phyloP scores from a whole-genome alignment of 92 coral and sea anemone species.

The Pocillopora grandis region DNA sequence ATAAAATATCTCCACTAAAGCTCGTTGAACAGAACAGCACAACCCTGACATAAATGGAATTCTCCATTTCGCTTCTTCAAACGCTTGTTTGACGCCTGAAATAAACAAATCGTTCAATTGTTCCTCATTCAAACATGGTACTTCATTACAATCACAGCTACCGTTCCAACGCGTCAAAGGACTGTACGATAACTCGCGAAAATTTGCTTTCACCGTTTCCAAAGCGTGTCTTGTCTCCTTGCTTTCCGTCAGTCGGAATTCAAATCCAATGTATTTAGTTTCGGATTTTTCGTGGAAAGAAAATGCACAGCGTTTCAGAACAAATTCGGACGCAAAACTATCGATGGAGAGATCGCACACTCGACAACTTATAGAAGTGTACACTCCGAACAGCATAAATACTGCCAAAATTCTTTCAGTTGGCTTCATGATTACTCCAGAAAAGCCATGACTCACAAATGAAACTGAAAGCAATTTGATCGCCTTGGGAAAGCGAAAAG shows the following conservation, averaged over 20 bases:
- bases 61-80: slow-evolving; percentile 5
- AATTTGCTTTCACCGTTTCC: slow-evolving; percentile 10
- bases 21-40: slow-evolving; percentile 26
- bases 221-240: slow-evolving; percentile 26
- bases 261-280: slow-evolving; percentile 34
- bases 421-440: slow-evolving; percentile 4
- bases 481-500: slow-evolving; percentile 7
- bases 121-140: slow-evolving; percentile 46
- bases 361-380: not conserved
- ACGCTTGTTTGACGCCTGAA: slow-evolving; percentile 15
- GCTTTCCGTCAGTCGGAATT: slow-evolving; percentile 24
- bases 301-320: slow-evolving; percentile 32
- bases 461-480: not conserved
- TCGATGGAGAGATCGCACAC: slow-evolving; percentile 11
- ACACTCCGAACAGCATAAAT: slow-evolving; percentile 5
- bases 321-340: slow-evolving; percentile 1
- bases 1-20: slow-evolving; percentile 8
- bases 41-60: slow-evolving; percentile 10
- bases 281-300: slow-evolving; percentile 10
- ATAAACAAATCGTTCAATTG: slow-evolving; percentile 37
- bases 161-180: slow-evolving; percentile 38
- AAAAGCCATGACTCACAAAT: not conserved
- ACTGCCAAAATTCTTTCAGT: slow-evolving; percentile 1
- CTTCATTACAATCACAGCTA: slow-evolving; percentile 44
- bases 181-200: slow-evolving; percentile 28